Evolutionary conservation across 2,888 invertebrate genomes (phyloP), one percentile per base, ranked within the genome.

Genomic region (Melinopterus prodromus): DNA sequence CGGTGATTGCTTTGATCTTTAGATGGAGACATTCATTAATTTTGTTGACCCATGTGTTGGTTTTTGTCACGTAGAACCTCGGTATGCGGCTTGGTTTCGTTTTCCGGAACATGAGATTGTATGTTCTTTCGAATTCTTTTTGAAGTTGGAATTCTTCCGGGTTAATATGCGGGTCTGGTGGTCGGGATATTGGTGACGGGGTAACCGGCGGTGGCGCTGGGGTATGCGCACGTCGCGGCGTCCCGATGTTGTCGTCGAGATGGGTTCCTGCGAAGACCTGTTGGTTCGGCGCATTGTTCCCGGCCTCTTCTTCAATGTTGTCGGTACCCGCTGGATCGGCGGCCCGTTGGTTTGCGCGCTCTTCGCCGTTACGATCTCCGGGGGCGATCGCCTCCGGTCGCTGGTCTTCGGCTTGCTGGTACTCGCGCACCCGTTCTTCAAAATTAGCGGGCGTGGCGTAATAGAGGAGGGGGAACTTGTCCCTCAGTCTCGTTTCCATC

Each of bases 401-500:
- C 26, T 16, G 72, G 16, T n/a, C 35, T 72, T 16, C n/a, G 12
- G 72, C 9, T 16, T 72, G 16, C 5, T 16, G n/a, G 16, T 72
- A 35, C 35, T 72, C 12, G n/a, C 16, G 12, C 9, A 72, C n/a
- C 16, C 72, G 16, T 16, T 72, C 72, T 4, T n/a, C 16, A 16
- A 72, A 26, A 16, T 72, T 72, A 12, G 16, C 72, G 35, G 16
- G 12, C 35, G 72, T 72, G 3, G 72, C 72, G 16, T 72, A 26
- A 9, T 72, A 72, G 16, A 72, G 12, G 35, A 72, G 72, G 35
- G 72, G 72, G 16, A n/a, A 72, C 16, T 72, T 12, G 12, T 72
- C 16, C 16, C 72, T 72, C 12, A 72, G 72, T 35, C 72, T 16
- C 16, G n/a, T 72, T 72, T 72, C 72, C 72, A 72, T 72, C 16